phyloP scores from a whole-genome alignment of 2,113 vertebrate species.

The Empidonax traillii region DNA sequence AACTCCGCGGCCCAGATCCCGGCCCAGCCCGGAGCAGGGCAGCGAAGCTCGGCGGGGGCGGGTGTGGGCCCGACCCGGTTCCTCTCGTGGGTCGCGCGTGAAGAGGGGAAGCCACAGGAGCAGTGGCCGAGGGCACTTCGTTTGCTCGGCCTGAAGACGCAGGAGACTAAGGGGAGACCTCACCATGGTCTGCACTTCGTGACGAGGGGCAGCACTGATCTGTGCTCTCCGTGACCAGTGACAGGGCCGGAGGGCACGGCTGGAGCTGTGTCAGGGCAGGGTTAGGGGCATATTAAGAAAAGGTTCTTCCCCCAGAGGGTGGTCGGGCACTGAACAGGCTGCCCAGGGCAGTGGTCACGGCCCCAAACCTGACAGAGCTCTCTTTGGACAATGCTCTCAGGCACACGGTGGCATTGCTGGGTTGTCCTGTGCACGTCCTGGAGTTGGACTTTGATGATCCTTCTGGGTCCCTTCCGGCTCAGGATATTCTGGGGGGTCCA shows the following conservation, averaged over 20 bases:
- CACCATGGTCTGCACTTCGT: neutral
- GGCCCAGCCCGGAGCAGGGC: no score
- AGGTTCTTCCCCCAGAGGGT: neutral
- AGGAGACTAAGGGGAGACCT: neutral
- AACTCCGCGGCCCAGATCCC: rapidly evolving
- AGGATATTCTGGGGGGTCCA: neutral
- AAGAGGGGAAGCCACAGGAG: neutral
- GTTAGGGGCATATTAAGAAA: neutral
- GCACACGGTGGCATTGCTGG: neutral
- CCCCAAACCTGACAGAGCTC: neutral
- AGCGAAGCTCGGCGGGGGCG: neutral
- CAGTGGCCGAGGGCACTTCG: no score
- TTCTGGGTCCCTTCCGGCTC: neutral
- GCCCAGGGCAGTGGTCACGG: neutral
- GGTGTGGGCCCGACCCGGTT: neutral
- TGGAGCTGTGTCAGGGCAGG: neutral
- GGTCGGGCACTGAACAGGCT: neutral
- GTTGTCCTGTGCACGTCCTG: neutral
- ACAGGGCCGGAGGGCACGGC: neutral
- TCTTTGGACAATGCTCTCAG: neutral
- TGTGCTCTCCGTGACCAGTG: neutral
- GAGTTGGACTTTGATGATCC: neutral
- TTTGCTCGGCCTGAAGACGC: no score
- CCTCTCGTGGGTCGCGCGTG: no score
- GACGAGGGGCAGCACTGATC: no score